Evolutionary conservation across 2,797 vertebrate species (phyloP), one percentile per base, ranked within the genome.

Genomic region (Tokudaia muenninki): DNA sequence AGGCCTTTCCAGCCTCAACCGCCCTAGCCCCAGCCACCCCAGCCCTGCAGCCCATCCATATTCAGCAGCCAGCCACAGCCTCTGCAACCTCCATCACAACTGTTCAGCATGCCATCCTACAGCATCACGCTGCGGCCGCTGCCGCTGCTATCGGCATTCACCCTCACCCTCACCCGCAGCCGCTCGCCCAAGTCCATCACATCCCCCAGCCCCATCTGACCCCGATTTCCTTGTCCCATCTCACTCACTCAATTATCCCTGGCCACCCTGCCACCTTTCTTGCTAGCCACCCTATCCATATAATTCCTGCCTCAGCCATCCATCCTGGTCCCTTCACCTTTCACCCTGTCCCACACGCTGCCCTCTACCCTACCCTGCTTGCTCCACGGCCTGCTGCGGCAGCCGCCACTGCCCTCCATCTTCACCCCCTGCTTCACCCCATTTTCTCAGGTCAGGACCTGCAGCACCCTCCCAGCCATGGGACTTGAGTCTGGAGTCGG

Each of bases 371-470:
- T 0, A 99, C 99, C 0, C 99, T 99, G 0, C 99, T 99, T 55
- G 98, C 99, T 2, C 99, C 99, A 0, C 98, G 99, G 41, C 99
- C 99, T 1, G 99, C 99, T 0, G 99, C 99, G 0, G 99, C 99
- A 0, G 99, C 99, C 0, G 99, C 99, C 1, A 99, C 99, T 0
- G 99, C 99, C 13, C 98, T 99, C 47, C 99, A 99, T 95, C 99
- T 99, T 59, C 99, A 99, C 98, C 99, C 99, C 3, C 98, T 99
- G 41, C 99, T 99, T 92, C 99, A 99, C 98, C 99, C 99, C 92
- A 99, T 99, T 97, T 99, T 99, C 99, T 99, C 99, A 99, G 99
- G 99, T 96, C 99, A 99, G 98, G 99, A 99, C 99, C 99, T 99
- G 98, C 99, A 99, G 98, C 99, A 99, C 89, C 99, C 99, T 1